These are phyloP conservation scores for Erythrocercus mccallii DNA, from an alignment of 2,113 vertebrate species.

Conservation along the genomic window DNA sequence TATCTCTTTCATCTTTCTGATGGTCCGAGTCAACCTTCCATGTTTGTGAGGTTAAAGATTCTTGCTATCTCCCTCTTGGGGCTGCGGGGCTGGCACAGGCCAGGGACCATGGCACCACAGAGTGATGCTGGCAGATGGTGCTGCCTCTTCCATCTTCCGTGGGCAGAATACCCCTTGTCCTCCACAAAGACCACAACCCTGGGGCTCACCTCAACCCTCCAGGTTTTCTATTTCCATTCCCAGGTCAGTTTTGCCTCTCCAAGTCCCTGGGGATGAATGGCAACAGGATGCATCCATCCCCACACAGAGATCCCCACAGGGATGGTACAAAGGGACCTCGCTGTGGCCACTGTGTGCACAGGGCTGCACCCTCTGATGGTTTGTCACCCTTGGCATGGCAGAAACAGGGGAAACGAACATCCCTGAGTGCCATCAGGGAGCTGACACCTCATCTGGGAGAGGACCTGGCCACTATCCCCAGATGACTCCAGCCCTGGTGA, in stretches of 20 bases:
- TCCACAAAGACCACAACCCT: neutral
- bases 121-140: neutral
- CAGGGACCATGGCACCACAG: accelerated
- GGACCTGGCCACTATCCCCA: neutral
- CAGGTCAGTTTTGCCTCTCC: neutral
- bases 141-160: neutral
- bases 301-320: accelerated
- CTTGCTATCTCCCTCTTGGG: neutral
- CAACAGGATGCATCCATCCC: neutral
- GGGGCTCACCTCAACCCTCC: accelerated
- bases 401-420: neutral
- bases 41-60: neutral
- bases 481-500: accelerated
- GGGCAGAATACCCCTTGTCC: neutral
- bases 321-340: accelerated
- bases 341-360: accelerated
- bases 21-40: neutral
- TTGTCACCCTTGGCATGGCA: neutral
- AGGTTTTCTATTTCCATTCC: neutral
- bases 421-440: neutral
- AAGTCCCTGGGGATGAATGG: neutral
- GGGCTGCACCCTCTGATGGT: neutral
- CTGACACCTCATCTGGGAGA: accelerated
- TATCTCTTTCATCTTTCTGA: neutral
- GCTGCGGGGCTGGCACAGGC: accelerated